phyloP scores from a whole-genome alignment of 2,888 invertebrate genomes.

The Idaea biselata region DNA sequence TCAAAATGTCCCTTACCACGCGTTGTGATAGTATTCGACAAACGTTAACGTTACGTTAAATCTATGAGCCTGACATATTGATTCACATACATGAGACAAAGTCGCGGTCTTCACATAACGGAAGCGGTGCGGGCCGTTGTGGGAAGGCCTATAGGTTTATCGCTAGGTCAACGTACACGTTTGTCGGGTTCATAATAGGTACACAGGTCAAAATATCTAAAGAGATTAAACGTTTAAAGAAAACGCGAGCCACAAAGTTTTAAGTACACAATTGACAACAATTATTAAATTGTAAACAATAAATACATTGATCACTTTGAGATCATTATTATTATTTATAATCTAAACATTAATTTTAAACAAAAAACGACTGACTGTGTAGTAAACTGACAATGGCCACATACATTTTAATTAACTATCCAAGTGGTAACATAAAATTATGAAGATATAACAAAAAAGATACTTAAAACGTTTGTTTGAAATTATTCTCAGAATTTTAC shows the following conservation, averaged over 20 bases:
- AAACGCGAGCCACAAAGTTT: constrained; percentile 39
- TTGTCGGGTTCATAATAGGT: too few relatives aligned
- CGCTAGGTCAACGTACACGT: too few relatives aligned
- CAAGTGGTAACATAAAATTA: constrained; percentile 68
- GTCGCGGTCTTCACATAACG: too few relatives aligned
- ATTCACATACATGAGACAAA: not conserved
- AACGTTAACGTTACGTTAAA: not conserved
- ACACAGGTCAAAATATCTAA: constrained; percentile 21
- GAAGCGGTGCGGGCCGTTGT: too few relatives aligned
- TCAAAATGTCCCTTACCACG: not conserved
- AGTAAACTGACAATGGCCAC: constrained; percentile 68
- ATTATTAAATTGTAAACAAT: constrained; percentile 58
- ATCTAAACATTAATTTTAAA: constrained; percentile 68
- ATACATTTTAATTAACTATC: constrained; percentile 49
- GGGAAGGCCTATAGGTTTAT: too few relatives aligned
- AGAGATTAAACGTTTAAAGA: constrained; percentile 27
- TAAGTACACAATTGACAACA: constrained; percentile 76
- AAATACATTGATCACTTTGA: constrained; percentile 80
- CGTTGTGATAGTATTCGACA: not conserved
- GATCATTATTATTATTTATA: constrained; percentile 70
- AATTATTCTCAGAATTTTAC: not conserved
- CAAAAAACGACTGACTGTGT: constrained; percentile 49
- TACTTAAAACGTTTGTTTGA: constrained; percentile 8
- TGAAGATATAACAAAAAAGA: constrained; percentile 54
- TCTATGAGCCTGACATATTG: not conserved